phyloP scores from a whole-genome alignment of 2,113 vertebrate genomes.

The Proteles cristata region DNA sequence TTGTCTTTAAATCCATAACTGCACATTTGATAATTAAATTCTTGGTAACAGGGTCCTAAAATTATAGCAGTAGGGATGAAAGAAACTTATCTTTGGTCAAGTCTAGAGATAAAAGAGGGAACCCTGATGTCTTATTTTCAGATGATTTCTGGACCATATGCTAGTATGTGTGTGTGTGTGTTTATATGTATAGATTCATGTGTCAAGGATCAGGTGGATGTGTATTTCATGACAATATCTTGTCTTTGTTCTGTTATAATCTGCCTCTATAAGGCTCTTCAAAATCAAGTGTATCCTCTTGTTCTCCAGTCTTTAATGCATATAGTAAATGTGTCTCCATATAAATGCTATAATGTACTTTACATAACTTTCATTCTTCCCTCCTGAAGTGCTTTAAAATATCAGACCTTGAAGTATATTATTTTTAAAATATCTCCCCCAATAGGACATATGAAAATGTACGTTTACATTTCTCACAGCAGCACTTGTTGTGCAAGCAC shows the following conservation, averaged over 20 bases:
- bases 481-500: conserved; percentile 50
- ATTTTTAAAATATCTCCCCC: conserved; percentile 63
- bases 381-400: conserved; percentile 37
- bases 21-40: conserved; percentile 43
- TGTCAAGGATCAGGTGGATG: not conserved
- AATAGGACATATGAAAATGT: conserved; percentile 70
- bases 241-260: not conserved
- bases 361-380: not conserved
- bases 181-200: not conserved
- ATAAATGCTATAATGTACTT: not conserved
- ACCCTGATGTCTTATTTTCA: not conserved
- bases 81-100: conserved; percentile 15
- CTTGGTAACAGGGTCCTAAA: conserved; percentile 31
- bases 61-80: not conserved
- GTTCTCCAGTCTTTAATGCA: not conserved
- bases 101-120: not conserved
- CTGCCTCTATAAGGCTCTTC: not conserved
- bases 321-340: conserved; percentile 11
- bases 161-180: not conserved
- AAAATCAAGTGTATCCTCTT: conserved; percentile 22
- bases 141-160: not conserved
- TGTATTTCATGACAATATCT: not conserved
- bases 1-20: conserved; percentile 62
- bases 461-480: conserved; percentile 69
- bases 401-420: conserved; percentile 74